Evolutionary conservation across 2,797 vertebrate genomes (phyloP).

Genomic region (Synanceia verrucosa): DNA sequence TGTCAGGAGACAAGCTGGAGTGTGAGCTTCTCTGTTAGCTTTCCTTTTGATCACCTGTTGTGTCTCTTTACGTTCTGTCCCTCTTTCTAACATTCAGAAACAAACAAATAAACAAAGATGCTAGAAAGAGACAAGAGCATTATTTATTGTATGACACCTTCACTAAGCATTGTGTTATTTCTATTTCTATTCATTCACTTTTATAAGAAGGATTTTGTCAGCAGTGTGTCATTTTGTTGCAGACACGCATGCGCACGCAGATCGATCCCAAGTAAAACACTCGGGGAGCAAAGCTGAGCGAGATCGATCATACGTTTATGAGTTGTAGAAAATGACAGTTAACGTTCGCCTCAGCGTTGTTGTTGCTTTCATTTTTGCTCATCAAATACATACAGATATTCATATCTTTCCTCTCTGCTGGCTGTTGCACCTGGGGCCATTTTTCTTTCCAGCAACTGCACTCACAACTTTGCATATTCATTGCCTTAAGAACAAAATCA

Average conservation of each 20-base stretch:
- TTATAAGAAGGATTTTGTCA: slow-evolving; percentile 15
- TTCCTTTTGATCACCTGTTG: neutral
- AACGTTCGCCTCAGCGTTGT: slow-evolving; percentile 34
- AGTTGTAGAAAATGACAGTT: slow-evolving; percentile 37
- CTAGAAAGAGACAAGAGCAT: neutral
- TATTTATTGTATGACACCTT: slow-evolving; percentile 31
- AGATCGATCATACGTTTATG: slow-evolving; percentile 27
- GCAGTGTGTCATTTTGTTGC: slow-evolving; percentile 19
- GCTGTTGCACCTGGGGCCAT: slow-evolving; percentile 42
- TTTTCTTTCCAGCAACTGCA: slow-evolving; percentile 21
- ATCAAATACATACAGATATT: slow-evolving; percentile 47
- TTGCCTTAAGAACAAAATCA: slow-evolving; percentile 70
- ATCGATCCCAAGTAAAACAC: slow-evolving; percentile 47
- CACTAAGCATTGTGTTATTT: slow-evolving; percentile 10
- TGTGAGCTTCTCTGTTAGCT: neutral
- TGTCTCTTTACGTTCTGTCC: neutral
- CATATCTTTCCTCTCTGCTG: slow-evolving; percentile 39
- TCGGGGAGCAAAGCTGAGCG: slow-evolving; percentile 14
- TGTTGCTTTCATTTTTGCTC: slow-evolving; percentile 21
- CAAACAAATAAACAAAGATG: neutral
- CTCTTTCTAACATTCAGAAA: neutral
- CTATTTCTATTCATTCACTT: slow-evolving; percentile 27
- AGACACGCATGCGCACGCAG: neutral
- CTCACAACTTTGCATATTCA: slow-evolving; percentile 64
- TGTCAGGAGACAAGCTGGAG: neutral